Evolutionary conservation across 2,888 invertebrate genomes (phyloP), one percentile per base, ranked within the genome.

Genomic region (Tanytarsus gracilentus): DNA sequence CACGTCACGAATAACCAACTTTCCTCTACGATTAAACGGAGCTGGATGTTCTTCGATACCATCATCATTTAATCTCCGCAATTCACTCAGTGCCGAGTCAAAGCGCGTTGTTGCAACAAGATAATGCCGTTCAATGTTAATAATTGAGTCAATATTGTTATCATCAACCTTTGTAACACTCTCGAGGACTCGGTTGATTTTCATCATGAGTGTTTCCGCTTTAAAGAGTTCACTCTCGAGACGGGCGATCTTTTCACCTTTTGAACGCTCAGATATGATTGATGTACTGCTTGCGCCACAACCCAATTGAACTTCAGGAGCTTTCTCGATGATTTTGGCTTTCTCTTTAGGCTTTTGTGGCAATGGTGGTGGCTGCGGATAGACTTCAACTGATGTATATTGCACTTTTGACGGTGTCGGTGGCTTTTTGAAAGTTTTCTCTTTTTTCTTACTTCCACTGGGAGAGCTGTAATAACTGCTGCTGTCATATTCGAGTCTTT

Each of bases 71-170:
- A 40, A 23, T 9, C 29, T 21, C 21, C 16, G 11, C 9, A 58
- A 2, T 23, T 44, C 30, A 18, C 21, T 18, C 18, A 58, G 4
- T 3, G 58, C 27, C 25, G 58, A 27, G 21, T 58, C 44, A 7
- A 58, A 48, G 3, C 58, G 44, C 8, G 9, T 58, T 11, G 44
- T 48, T 6, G 58, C 58, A 27, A 58, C 58, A n/a, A 58, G 21
- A 27, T 58, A 58, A 48, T 58, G 58, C 29, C 58, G 58, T 30
- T 58, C 58, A 18, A 58, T 58, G 11, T 48, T 48, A 11, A 58
- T 18, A 6, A 58, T 18, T n/a, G 21, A 9, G 9, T 16, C 18
- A 5, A 58, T 6, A 30, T 58, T 58, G 26, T 21, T 11, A 9
- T 58, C 58, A 23, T 29, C 25, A 21, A 58, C 29, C 14, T 11